Base-by-base conservation (phyloP, 92 coral and sea anemone species). In the Epizoanthus stellaris region DNA sequence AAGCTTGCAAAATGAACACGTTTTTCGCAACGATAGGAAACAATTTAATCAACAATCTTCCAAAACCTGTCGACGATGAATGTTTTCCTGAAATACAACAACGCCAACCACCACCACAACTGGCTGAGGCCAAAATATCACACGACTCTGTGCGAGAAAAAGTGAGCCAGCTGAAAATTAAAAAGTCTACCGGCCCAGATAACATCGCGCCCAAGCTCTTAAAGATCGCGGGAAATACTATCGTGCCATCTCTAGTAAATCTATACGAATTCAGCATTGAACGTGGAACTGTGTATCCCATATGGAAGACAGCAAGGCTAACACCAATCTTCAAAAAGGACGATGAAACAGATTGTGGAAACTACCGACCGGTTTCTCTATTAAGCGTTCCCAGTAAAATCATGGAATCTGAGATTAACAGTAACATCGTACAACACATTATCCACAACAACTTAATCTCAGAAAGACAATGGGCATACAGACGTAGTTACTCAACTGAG, bases 311-410 rank as follows among this genome's bases (percentile, higher is more conserved):
- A 1, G 53, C 70, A 0, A 38, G 79, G 13, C 57, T 73, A 30
- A 45, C 79, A 0, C 79, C 79, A 0, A 15, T 73, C 21, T 43
- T 4, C 40, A 80, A 80, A 65, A 80, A 65, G 63, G 72, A 30
- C 3, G 72, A 61, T 62, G 52, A 80, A 65, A 64, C 85, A 11
- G 58, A 80, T 15, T 59, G 75, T 45, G 38, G 75, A 6, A 80
- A 62, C 36, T 80, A 80, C 54, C 47, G 73, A 11, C 84, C 84
- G 15, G 25, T 80, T 19, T 61, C 73, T 19, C 12, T 80, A 42
- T 67, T 80, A 19, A 79, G 70, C 19, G 85, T 80, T 6, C 85
- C 85, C 3, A 80, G 85, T 56, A 80, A 80, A 17, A 80, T 80
- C 72, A 5, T 80, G 42, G 85, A 80, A 43, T 38, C 73, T 6